A percentile compares a stretch with the other conserved stretches of the same genome.
These are phyloP conservation scores for Lepidurus apus DNA, from an alignment of 1,140 invertebrate genomes.

Conservation along the genomic window DNA sequence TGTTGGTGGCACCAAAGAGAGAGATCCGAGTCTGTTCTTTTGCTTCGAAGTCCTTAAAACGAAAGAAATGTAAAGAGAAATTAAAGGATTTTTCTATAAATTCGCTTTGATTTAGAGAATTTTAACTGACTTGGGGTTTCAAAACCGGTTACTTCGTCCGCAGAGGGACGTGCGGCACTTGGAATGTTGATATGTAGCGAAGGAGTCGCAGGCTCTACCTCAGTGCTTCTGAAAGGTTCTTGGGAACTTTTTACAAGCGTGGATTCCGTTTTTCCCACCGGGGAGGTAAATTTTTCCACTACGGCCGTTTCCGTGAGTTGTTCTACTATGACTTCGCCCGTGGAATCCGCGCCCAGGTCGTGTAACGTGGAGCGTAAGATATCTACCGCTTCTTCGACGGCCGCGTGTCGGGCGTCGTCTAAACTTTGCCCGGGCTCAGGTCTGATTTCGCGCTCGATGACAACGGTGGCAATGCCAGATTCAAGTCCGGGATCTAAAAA, in stretches of 20 bases:
- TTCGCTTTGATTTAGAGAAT: neutral
- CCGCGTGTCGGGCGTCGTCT: neutral
- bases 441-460: conserved; percentile 13
- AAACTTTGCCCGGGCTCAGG: neutral
- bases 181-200: neutral
- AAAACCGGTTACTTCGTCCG: neutral
- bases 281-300: neutral
- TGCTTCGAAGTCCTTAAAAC: neutral
- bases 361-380: neutral
- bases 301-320: neutral
- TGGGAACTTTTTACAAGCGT: neutral
- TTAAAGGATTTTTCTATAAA: neutral
- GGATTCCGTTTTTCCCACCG: neutral
- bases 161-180: neutral
- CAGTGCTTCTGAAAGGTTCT: neutral
- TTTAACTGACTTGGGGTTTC: neutral
- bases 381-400: conserved; percentile 26
- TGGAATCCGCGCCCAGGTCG: conserved; percentile 19
- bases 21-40: neutral
- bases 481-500: neutral
- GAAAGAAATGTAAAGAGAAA: neutral
- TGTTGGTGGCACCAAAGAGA: neutral
- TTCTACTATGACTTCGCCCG: neutral
- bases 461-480: neutral
- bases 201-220: neutral